phyloP scores from a whole-genome alignment of 2,888 invertebrate genomes.

The Thymelicus acteon region DNA sequence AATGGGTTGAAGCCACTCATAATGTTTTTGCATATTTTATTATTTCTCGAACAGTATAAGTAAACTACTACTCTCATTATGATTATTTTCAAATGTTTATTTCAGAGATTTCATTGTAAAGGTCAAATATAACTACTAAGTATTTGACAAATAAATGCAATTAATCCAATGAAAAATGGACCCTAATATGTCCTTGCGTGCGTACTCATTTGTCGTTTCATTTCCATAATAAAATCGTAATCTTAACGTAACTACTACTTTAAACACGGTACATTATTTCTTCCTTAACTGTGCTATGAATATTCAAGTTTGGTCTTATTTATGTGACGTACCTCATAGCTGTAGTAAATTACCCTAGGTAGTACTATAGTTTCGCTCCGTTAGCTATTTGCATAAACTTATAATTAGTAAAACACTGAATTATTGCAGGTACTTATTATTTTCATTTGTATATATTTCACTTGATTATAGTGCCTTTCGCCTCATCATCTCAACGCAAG shows the following conservation, averaged over 20 bases:
- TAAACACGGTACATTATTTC: constrained; percentile 3
- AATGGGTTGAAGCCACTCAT: no score
- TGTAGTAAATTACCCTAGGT: neutral
- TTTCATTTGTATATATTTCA: neutral
- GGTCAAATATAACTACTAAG: neutral
- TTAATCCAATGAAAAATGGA: constrained; percentile 1
- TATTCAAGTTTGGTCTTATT: neutral
- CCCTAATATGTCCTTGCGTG: neutral
- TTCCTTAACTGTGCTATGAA: constrained; percentile 8
- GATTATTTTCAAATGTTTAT: no score
- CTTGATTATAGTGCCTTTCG: no score
- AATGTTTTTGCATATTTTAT: no score
- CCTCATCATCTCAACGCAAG: no score
- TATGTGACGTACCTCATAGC: neutral
- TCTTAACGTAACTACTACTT: neutral
- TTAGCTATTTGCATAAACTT: neutral
- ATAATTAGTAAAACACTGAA: neutral
- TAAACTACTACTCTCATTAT: no score
- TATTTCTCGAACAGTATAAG: no score
- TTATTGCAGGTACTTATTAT: neutral
- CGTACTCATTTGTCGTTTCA: neutral
- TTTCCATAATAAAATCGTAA: constrained; percentile 9
- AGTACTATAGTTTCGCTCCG: neutral
- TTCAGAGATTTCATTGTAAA: neutral
- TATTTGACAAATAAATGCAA: neutral